Conservation (phyloP, 2,113 vertebrate species). For the Tauraco erythrolophus region DNA sequence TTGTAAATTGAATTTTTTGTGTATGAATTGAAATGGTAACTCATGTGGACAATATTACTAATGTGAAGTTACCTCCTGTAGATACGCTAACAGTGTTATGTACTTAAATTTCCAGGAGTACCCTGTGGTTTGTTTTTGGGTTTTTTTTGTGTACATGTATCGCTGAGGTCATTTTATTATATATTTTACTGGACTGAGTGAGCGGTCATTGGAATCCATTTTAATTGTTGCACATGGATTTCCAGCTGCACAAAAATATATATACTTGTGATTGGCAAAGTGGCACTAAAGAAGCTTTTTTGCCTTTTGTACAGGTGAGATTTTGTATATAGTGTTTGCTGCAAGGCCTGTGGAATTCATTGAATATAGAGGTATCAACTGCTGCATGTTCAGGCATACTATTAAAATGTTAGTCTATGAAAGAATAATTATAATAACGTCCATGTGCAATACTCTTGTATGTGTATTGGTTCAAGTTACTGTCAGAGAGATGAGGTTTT, state of each 20-base stretch:
- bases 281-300: conserved; percentile 82
- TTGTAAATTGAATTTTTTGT: conserved; percentile 71
- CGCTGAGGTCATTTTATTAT: conserved; percentile 71
- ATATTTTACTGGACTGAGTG: conserved; percentile 83
- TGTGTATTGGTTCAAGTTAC: conserved; percentile 85
- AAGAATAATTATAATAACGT: conserved; percentile 88
- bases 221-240: conserved; percentile 81
- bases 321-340: conserved; percentile 89
- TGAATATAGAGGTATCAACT: conserved; percentile 87
- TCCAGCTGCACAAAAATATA: conserved; percentile 81
- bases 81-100: conserved; percentile 82
- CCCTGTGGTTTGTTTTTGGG: conserved; percentile 68
- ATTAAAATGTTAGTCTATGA: conserved; percentile 87
- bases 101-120: conserved; percentile 78
- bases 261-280: conserved; percentile 83
- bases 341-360: conserved; percentile 88
- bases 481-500: conserved; percentile 69
- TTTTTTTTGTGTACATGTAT: conserved; percentile 77
- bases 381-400: conserved; percentile 90
- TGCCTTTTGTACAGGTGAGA: conserved; percentile 86
- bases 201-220: conserved; percentile 81
- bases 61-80: conserved; percentile 80
- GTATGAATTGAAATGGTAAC: conserved; percentile 69
- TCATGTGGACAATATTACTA: conserved; percentile 74
- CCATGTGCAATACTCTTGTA: conserved; percentile 92